phyloP scores from a whole-genome alignment of 2,797 vertebrate genomes.

The Epinephelus awoara region DNA sequence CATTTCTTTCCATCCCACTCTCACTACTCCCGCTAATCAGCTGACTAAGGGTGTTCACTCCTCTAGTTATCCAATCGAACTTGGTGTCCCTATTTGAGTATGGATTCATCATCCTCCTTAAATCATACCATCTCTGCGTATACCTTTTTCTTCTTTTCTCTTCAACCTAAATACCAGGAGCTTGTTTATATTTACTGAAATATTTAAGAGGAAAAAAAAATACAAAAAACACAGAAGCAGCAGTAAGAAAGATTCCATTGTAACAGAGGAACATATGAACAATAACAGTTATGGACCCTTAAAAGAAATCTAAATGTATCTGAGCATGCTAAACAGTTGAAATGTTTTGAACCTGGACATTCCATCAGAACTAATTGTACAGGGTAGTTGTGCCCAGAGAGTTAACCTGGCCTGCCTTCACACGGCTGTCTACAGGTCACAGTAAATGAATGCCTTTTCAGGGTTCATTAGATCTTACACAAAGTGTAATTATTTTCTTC shows the following conservation, averaged over 20 bases:
- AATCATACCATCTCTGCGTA: no score
- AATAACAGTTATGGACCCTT: constrained; percentile 9
- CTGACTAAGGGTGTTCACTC: no score
- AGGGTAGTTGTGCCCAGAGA: no score
- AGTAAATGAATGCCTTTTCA: not conserved
- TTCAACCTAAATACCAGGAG: not conserved
- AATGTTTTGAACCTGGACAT: constrained; percentile 17
- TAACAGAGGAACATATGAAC: not conserved
- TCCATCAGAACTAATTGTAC: not conserved
- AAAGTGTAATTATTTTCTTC: not conserved
- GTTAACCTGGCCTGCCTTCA: no score
- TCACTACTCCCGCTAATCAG: no score
- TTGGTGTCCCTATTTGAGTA: no score
- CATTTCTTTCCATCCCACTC: no score
- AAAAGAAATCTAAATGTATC: not conserved
- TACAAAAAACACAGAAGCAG: constrained; percentile 1
- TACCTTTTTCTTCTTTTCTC: no score
- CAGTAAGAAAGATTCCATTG: not conserved
- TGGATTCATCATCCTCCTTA: no score
- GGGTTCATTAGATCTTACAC: not conserved
- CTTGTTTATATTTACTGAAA: constrained; percentile 2
- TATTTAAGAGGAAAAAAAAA: constrained; percentile 25
- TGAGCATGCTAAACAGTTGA: not conserved
- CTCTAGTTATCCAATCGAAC: no score
- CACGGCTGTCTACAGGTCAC: no score